phyloP scores from a whole-genome alignment of 2,888 invertebrate species.

The Pterobdella sp. region DNA sequence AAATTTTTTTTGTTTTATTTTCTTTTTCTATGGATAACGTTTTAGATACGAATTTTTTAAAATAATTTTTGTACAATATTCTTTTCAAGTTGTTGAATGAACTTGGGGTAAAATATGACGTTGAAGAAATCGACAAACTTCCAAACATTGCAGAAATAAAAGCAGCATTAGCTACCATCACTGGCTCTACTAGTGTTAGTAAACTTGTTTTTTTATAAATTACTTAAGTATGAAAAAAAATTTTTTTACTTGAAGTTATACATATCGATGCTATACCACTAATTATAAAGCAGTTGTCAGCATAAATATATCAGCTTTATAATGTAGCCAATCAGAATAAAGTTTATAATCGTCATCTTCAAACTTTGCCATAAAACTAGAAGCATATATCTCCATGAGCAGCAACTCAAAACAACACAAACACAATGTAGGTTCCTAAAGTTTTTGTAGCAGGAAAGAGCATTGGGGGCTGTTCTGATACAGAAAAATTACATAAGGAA shows the following conservation, averaged over 20 bases:
- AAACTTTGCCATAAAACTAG: too few relatives aligned
- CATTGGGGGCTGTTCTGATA: not conserved
- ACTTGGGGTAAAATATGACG: not conserved
- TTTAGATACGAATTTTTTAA: not conserved
- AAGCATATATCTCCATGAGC: too few relatives aligned
- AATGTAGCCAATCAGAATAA: too few relatives aligned
- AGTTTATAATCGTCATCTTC: too few relatives aligned
- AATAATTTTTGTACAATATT: not conserved
- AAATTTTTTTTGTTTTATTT: not conserved
- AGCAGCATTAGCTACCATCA: not conserved
- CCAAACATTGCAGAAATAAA: not conserved
- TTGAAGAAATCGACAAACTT: not conserved
- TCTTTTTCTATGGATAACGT: not conserved
- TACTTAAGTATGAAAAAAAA: not conserved
- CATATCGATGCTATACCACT: too few relatives aligned
- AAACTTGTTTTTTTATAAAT: not conserved
- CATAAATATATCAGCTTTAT: too few relatives aligned
- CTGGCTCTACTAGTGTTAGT: not conserved
- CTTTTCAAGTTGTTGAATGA: not conserved
- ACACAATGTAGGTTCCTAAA: not conserved
- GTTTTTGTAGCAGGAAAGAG: not conserved
- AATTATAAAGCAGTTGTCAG: too few relatives aligned
- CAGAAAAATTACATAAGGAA: not conserved
- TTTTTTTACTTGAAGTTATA: too few relatives aligned
- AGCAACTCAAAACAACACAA: too few relatives aligned